Percentiles rank a stretch among this genome's conserved stretches.
Conservation (phyloP, 2,888 invertebrate genomes). For the Lasius fuliginosus region DNA sequence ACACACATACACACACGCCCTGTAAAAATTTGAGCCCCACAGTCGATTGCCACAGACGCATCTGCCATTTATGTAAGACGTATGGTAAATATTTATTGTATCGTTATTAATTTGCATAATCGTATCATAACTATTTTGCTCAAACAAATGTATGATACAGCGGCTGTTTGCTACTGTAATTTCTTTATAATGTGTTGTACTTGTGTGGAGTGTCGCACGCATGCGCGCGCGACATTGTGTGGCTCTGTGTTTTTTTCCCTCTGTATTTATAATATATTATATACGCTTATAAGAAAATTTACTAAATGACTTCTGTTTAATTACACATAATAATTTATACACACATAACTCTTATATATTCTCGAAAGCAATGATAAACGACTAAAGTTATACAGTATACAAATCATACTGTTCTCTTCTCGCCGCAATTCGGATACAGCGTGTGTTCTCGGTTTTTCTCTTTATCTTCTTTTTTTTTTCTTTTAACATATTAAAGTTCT, state of each 20-base stretch:
- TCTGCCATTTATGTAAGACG: conserved; percentile 79
- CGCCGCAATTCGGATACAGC: conserved; percentile 65
- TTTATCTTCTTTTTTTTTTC: conserved; percentile 22
- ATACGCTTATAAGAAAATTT: conserved; percentile 75
- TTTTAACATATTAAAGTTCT: conserved; percentile 40
- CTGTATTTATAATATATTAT: conserved; percentile 70
- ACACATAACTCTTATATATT: conserved; percentile 82
- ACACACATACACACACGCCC: neutral
- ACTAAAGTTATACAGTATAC: conserved; percentile 81
- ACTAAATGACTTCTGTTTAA: conserved; percentile 82
- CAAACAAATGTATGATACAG: conserved; percentile 81
- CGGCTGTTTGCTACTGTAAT: conserved; percentile 74
- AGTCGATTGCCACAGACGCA: conserved; percentile 61
- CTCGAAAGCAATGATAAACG: conserved; percentile 82
- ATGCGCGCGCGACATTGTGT: conserved; percentile 41
- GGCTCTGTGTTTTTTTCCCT: conserved; percentile 55
- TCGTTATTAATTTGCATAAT: conserved; percentile 79
- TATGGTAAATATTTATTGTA: conserved; percentile 82
- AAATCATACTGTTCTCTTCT: conserved; percentile 77
- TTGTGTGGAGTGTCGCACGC: neutral
- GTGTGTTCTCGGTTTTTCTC: conserved; percentile 56
- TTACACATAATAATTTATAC: conserved; percentile 84
- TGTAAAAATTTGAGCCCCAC: conserved; percentile 31
- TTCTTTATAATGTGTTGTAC: conserved; percentile 11
- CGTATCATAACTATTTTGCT: conserved; percentile 79